Percentiles rank a stretch among this genome's conserved stretches.
These are phyloP conservation scores for Shinisaurus crocodilurus DNA, from an alignment of 2,113 vertebrate species.

Conservation along the genomic window DNA sequence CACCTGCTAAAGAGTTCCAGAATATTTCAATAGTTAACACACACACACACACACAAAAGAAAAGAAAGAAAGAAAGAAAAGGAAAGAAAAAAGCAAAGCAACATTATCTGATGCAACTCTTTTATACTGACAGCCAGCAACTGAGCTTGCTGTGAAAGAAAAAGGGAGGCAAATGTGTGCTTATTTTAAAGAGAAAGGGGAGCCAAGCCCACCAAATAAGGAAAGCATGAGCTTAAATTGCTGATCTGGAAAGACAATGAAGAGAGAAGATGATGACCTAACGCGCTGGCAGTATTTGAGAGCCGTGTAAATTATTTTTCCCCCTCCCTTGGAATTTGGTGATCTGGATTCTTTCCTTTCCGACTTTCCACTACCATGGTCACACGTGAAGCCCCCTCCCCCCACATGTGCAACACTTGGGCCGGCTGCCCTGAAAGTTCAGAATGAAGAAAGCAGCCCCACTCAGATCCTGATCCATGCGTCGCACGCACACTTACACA, in stretches of 20 bases:
- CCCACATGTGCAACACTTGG: not conserved
- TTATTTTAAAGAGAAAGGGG: constrained; percentile 8
- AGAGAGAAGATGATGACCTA: constrained; percentile 1
- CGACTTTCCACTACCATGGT: constrained; percentile 52
- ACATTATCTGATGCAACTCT: not conserved
- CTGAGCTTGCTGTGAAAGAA: too few relatives aligned
- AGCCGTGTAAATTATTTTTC: constrained; percentile 13
- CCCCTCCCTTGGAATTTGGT: constrained; percentile 41
- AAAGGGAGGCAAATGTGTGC: not conserved
- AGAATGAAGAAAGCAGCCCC: not conserved
- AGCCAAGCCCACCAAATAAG: not conserved
- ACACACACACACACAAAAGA: too few relatives aligned
- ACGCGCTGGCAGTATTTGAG: not conserved
- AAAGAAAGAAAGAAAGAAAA: not conserved
- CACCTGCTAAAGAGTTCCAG: not conserved
- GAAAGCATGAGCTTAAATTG: not conserved
- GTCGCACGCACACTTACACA: accelerated
- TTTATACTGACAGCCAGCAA: not conserved
- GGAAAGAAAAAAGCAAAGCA: not conserved
- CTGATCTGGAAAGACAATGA: not conserved
- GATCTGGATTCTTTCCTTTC: constrained; percentile 46
- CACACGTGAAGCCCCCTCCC: not conserved
- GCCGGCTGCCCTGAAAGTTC: not conserved
- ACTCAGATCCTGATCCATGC: not conserved
- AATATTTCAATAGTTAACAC: not conserved